phyloP scores from a whole-genome alignment of 2,888 invertebrate genomes.

The Clistopyga incitator region DNA sequence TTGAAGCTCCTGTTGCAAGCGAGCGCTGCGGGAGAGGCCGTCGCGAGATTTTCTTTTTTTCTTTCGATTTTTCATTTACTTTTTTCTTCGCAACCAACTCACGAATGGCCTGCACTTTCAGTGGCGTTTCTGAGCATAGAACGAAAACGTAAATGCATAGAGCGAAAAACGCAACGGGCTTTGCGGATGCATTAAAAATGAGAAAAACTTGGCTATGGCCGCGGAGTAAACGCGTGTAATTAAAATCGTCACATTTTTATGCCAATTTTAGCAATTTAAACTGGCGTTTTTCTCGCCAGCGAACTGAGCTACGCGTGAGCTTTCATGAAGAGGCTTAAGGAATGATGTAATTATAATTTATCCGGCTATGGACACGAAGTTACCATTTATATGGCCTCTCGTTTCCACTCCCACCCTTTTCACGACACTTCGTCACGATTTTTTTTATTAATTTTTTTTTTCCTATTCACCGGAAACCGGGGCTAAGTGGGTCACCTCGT shows the following conservation, averaged over 20 bases:
- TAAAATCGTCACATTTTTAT: conserved; percentile 76
- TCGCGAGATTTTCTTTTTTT: conserved; percentile 40
- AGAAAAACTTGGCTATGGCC: conserved; percentile 6
- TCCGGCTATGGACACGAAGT: conserved; percentile 37
- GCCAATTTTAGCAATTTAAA: conserved; percentile 77
- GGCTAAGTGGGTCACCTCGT: background rate
- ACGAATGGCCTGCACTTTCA: conserved; percentile 8
- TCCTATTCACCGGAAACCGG: background rate
- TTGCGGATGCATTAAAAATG: conserved; percentile 28
- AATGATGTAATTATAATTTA: conserved; percentile 77
- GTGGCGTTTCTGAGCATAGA: conserved; percentile 19
- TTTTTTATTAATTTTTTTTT: too few species aligned
- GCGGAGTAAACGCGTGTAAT: conserved; percentile 67
- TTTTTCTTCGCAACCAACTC: conserved; percentile 6
- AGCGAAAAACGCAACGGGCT: conserved; percentile 64
- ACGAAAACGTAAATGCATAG: conserved; percentile 58
- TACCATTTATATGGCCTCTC: conserved; percentile 24
- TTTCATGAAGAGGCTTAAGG: conserved; percentile 69
- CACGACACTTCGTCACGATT: conserved; percentile 14
- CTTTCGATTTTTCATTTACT: conserved; percentile 24
- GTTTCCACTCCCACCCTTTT: conserved; percentile 41
- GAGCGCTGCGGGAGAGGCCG: conserved; percentile 10
- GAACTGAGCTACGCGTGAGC: conserved; percentile 12
- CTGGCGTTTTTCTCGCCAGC: conserved; percentile 30
- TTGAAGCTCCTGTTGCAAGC: conserved; percentile 22